Evolutionary conservation across 2,797 vertebrate species (phyloP), one percentile per base, ranked within the genome.

Genomic region (Apogon hyalosoma): DNA sequence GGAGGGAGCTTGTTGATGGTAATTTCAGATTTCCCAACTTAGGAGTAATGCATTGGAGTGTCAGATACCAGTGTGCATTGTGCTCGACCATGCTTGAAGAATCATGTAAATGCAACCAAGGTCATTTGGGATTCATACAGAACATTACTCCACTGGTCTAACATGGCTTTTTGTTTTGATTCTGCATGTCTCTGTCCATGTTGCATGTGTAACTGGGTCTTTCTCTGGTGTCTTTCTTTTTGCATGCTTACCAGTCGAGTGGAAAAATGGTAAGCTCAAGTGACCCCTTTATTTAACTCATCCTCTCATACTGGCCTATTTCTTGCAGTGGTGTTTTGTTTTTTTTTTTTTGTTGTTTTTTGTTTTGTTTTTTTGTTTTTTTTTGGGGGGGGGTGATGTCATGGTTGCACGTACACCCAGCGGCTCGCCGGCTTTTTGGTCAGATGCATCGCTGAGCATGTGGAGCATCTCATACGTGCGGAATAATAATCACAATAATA

Each of bases 251-350:
- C 95, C 90, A 99, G 98, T 96, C 95, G 38, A 97, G 98, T 45
- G 97, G 98, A 92, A 99, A 99, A 92, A 98, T 96, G 98, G 97
- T 99, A 97, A 99, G 98, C 94, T 65, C 71, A 89, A 89, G 57
- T 46, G 70, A 87, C 71, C 69, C 45, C 72, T 73, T 87, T 79
- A 71, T 86, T 89, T 69, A 54, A 80, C 69, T 87, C 83, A 83
- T 89, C 74, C 78, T 80, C 72, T 84, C 74, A 80, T 74, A 49
- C 41, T 55, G 63, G 67, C 73, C 66, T 80, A 11, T 52, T 63
- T 76, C 65, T 73, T 64, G 73, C 74, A 69, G 71, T 67, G 62
- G 46, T 79, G 63, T 52, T n/a, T 14, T 24, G 18, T 38, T 16
- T 36, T 39, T 42, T 31, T 24, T 31, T 24, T 57, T 14, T 31